These are phyloP conservation scores for Mionectes macconnelli DNA, from an alignment of 2,113 vertebrate genomes.

Conservation along the genomic window DNA sequence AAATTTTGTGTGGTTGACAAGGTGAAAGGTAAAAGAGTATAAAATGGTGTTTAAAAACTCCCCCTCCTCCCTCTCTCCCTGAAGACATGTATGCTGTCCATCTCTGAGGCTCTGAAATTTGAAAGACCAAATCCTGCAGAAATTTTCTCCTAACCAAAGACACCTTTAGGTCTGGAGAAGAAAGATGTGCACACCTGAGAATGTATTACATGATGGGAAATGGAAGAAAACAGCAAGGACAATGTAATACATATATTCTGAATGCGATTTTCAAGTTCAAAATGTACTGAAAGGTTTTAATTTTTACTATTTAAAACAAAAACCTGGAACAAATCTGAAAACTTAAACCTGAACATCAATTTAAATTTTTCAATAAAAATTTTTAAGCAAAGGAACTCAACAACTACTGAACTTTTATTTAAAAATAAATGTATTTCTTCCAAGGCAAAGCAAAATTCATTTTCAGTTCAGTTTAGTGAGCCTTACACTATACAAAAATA, in stretches of 20 bases:
- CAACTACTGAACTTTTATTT: neutral
- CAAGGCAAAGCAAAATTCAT: neutral
- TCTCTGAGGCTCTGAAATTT: neutral
- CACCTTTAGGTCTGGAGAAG: neutral
- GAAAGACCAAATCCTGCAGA: neutral
- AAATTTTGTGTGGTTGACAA: neutral
- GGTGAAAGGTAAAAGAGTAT: neutral
- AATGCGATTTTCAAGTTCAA: neutral
- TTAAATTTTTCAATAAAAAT: accelerated
- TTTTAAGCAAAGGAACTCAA: neutral
- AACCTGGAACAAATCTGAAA: neutral
- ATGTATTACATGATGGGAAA: neutral
- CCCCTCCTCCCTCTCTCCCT: accelerated
- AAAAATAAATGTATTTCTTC: neutral
- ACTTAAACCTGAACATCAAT: neutral
- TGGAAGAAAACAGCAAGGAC: neutral
- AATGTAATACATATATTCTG: neutral
- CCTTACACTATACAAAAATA: neutral
- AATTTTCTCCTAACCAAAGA: neutral
- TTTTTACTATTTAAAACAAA: neutral
- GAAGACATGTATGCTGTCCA: neutral
- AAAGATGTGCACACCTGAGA: neutral
- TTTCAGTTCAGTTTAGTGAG: neutral
- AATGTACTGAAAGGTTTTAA: neutral
- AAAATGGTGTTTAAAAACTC: neutral